These are phyloP conservation scores for Camelus bactrianus DNA, from an alignment of 2,113 vertebrate species.

Conservation along the genomic window DNA sequence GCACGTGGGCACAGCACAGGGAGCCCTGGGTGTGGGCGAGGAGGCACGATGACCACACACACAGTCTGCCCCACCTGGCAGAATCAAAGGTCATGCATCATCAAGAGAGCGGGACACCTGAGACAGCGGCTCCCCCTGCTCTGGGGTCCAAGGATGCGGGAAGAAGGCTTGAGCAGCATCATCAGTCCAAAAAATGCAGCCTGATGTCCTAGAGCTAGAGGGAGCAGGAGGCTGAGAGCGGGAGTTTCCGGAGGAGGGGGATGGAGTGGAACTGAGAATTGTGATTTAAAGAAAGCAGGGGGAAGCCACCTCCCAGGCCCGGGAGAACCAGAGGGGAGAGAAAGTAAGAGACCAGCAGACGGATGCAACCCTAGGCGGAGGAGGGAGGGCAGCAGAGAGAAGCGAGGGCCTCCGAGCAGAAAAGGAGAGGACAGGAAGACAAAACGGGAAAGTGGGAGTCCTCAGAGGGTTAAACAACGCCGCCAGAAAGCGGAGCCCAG, in stretches of 20 bases:
- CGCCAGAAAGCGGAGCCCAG: rapidly evolving
- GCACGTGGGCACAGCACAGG: no score
- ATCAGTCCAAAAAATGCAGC: not conserved
- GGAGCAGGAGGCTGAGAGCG: not conserved
- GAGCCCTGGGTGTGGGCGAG: rapidly evolving
- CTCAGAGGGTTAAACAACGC: rapidly evolving
- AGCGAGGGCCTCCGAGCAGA: not conserved
- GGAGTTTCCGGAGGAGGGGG: no score
- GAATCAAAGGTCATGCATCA: not conserved
- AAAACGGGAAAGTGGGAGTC: not conserved
- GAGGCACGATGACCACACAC: rapidly evolving
- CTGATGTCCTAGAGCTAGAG: not conserved
- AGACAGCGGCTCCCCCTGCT: no score
- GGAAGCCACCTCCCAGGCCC: no score
- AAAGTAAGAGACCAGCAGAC: no score
- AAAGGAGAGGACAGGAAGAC: not conserved
- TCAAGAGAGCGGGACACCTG: not conserved
- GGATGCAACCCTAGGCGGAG: not conserved
- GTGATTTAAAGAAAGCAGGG: not conserved
- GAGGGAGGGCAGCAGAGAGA: not conserved
- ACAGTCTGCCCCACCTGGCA: no score
- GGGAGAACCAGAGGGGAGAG: not conserved
- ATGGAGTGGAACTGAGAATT: not conserved
- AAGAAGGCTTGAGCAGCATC: rapidly evolving
- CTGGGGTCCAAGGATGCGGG: rapidly evolving